Base-by-base conservation (phyloP, 1,140 invertebrate genomes). In the Saccostrea glomerata region DNA sequence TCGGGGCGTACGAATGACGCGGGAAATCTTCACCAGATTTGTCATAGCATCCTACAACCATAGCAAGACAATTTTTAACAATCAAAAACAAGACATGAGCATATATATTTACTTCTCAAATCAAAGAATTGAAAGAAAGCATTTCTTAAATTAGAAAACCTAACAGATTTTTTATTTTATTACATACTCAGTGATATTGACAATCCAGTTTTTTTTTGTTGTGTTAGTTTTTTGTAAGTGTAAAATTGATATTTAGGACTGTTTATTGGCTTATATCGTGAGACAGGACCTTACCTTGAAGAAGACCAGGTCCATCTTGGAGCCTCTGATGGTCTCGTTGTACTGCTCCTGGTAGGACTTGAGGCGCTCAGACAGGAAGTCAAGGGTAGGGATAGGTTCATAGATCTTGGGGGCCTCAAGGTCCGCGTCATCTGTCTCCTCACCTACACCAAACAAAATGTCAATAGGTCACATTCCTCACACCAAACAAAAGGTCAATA, bases 251-350 rank as follows among this genome's bases (percentile, higher is more conserved):
- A n/a, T n/a, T n/a, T n/a, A n/a, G n/a, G n/a, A 47, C 47, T 6
- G 2, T 47, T 47, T 47, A 47, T 47, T 47, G 47, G 47, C 6
- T 47, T 9, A 47, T 47, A 47, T 47, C 6, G 40, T 15, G 30
- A 40, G 40, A 86, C 12, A 77, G 30, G 20, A 30, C 20, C 6
- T 9, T 89, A 95, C 94, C 55, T 98, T 98, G 94, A 99, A 99
- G 95, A 99, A 99, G n/a, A 99, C 98, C 54, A 99, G 95, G 95
- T 99, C 98, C 98, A 99, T 99, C 85, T 98, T 98, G 87, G 97
- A 97, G 2, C 98, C 98, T 92, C 98, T 96, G 82, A 99, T 97
- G 96, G 98, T 98, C 96, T 99, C 98, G 96, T 99, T 99, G 94
- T 98, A 99, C 94, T 98, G 98, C 25, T 97, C 96, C 90, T 99